Evolutionary conservation across 2,888 invertebrate genomes (phyloP).

Genomic region (Coleophora flavipennella): DNA sequence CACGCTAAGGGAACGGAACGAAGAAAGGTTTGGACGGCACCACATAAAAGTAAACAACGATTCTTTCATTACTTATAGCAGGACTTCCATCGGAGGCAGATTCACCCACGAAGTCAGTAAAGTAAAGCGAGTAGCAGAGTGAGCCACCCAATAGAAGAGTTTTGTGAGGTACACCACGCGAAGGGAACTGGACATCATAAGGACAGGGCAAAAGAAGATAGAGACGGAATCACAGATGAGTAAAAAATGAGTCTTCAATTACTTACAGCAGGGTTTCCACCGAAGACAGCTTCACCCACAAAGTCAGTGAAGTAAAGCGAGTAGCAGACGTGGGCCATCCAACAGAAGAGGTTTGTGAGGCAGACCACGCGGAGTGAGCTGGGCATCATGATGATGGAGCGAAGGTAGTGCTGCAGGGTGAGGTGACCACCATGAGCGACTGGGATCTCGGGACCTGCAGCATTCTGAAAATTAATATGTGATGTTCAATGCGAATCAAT

Average conservation of each 20-base stretch:
- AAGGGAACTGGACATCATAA: slow-evolving; percentile 92
- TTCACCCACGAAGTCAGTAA: slow-evolving; percentile 70
- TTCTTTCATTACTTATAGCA: slow-evolving; percentile 73
- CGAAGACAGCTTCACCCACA: slow-evolving; percentile 91
- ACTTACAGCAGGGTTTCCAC: slow-evolving; percentile 86
- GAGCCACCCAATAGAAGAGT: slow-evolving; percentile 40
- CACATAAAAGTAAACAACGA: no score
- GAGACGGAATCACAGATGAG: no score
- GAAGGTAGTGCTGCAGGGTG: slow-evolving; percentile 84
- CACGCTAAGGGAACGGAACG: no score
- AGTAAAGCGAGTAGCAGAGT: no score
- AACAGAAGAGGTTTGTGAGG: slow-evolving; percentile 94
- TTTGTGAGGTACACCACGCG: slow-evolving; percentile 92
- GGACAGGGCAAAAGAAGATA: no score
- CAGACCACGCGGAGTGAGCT: slow-evolving; percentile 88
- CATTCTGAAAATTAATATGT: slow-evolving; percentile 22
- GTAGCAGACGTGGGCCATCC: slow-evolving; percentile 98
- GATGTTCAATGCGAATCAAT: no score
- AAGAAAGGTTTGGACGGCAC: no score
- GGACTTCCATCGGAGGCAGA: slow-evolving; percentile 91
- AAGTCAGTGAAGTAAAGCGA: slow-evolving; percentile 97
- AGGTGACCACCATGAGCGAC: slow-evolving; percentile 35
- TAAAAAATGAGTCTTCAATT: no score
- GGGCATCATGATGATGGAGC: slow-evolving; percentile 95
- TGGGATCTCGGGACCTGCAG: slow-evolving; percentile 21